Conservation (phyloP, 2,113 vertebrate genomes). For the Elachura formosa region DNA sequence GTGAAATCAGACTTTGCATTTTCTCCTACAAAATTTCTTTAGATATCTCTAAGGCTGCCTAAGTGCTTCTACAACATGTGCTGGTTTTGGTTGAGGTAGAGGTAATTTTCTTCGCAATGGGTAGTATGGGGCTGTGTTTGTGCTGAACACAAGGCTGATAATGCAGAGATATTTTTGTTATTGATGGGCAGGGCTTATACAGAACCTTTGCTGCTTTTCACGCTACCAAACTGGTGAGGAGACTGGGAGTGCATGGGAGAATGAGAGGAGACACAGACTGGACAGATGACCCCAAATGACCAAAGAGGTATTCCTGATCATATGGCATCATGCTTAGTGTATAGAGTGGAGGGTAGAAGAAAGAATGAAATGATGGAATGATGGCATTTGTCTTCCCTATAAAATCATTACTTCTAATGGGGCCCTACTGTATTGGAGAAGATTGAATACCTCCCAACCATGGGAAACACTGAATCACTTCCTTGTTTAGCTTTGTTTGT, state of each 20-base stretch:
- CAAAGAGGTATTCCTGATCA: neutral
- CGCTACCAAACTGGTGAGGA: accelerated
- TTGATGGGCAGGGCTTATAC: neutral
- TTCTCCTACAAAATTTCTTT: neutral
- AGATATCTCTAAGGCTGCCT: neutral
- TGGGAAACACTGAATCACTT: neutral
- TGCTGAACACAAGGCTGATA: neutral
- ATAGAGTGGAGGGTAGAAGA: neutral
- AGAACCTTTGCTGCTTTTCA: neutral
- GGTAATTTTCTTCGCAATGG: neutral
- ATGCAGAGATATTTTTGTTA: neutral
- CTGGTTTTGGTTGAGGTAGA: neutral
- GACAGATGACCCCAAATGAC: neutral
- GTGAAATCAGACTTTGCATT: neutral
- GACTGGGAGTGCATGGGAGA: too few species aligned
- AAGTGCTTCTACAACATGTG: neutral
- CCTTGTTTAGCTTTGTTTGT: neutral
- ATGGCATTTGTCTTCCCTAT: accelerated
- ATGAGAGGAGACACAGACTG: neutral
- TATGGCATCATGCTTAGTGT: neutral
- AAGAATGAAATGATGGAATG: neutral
- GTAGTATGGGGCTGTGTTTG: neutral
- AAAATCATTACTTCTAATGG: too few species aligned
- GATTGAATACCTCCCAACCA: neutral
- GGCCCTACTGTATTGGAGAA: neutral